These are phyloP conservation scores for Lipotes vexillifer DNA, from an alignment of 2,113 vertebrate species.

Conservation along the genomic window DNA sequence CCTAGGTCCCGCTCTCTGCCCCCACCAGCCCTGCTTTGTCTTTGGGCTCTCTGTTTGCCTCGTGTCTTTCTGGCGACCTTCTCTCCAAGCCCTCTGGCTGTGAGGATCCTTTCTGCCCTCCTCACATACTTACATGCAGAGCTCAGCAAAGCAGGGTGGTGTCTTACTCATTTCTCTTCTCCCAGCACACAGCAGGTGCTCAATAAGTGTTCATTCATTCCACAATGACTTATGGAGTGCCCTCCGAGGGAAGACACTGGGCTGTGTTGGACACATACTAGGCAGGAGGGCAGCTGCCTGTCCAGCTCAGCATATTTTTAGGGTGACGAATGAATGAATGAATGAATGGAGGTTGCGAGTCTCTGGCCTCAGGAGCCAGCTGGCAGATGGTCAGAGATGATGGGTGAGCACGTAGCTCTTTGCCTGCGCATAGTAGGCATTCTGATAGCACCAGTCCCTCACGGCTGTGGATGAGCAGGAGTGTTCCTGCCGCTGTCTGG, in stretches of 20 bases:
- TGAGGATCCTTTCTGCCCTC: neutral
- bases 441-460: neutral
- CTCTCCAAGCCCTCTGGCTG: neutral
- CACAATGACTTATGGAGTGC: neutral
- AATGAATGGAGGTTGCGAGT: neutral
- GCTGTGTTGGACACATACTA: neutral
- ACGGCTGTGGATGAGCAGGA: accelerated
- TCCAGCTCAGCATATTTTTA: neutral
- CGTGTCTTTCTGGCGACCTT: neutral
- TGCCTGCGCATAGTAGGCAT: accelerated
- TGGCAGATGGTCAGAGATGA: neutral
- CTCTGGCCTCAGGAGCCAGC: neutral
- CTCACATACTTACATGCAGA: accelerated
- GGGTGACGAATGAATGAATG: neutral
- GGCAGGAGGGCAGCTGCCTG: neutral
- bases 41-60: neutral
- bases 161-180: neutral
- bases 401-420: accelerated
- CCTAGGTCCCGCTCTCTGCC: neutral
- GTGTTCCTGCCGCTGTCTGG: accelerated
- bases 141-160: neutral
- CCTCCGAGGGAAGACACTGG: accelerated
- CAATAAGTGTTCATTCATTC: neutral
- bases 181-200: neutral
- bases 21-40: neutral